Evolutionary conservation across 2,797 vertebrate species (phyloP).

Genomic region (Pampus argenteus): DNA sequence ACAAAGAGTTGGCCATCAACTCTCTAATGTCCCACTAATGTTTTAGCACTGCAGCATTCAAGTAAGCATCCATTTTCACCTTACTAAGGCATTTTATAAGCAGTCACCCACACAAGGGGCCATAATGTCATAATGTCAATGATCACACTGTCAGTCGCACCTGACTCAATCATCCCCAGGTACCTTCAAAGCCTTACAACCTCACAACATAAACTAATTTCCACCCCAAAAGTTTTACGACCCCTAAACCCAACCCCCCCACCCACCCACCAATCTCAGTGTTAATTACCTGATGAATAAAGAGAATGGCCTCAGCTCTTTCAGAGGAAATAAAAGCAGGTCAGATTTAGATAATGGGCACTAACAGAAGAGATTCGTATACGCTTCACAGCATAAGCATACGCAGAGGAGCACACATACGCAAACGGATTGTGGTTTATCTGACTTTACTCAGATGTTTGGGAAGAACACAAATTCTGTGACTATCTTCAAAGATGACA

Average conservation of each 20-base stretch:
- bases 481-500: conserved; percentile 25
- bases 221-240: conserved; percentile 39
- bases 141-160: no score
- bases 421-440: conserved; percentile 6
- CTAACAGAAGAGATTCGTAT: not conserved
- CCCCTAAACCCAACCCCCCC: not conserved
- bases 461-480: conserved; percentile 17
- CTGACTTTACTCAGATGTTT: not conserved
- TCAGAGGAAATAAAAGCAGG: not conserved
- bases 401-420: not conserved
- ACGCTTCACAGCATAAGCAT: not conserved
- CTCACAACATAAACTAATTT: conserved; percentile 15
- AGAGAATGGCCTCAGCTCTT: conserved; percentile 31
- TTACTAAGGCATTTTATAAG: conserved; percentile 1
- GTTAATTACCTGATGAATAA: conserved; percentile 67
- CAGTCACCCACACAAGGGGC: not conserved
- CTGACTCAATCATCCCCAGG: no score
- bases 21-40: conserved; percentile 4
- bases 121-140: not conserved
- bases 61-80: not conserved
- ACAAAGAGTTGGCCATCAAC: conserved; percentile 6
- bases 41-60: not conserved
- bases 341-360: conserved; percentile 28
- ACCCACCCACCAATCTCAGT: not conserved
- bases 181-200: conserved; percentile 31